phyloP scores from a whole-genome alignment of 2,113 vertebrate species.

The Neodon shergylaensis region DNA sequence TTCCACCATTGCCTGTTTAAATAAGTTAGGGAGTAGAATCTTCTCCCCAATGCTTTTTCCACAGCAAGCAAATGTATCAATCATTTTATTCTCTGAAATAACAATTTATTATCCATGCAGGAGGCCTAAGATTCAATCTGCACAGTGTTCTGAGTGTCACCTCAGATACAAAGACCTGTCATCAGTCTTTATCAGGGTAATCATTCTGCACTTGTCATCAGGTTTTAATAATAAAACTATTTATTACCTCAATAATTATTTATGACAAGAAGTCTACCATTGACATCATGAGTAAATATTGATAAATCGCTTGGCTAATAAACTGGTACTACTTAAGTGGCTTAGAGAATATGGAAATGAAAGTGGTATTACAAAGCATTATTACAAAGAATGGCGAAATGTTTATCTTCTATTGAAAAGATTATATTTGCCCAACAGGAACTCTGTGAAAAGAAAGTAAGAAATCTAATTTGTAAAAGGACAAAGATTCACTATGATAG shows the following conservation, averaged over 20 bases:
- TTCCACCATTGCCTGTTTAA: slow-evolving; percentile 87
- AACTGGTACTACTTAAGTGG: slow-evolving; percentile 80
- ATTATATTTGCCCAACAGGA: slow-evolving; percentile 61
- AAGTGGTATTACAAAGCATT: slow-evolving; percentile 68
- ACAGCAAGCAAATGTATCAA: slow-evolving; percentile 94
- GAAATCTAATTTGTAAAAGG: slow-evolving; percentile 68
- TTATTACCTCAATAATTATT: slow-evolving; percentile 96
- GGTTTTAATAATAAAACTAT: slow-evolving; percentile 93
- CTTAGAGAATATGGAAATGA: slow-evolving; percentile 75
- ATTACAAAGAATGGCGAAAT: slow-evolving; percentile 74
- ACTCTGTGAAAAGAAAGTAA: slow-evolving; percentile 65
- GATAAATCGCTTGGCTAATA: slow-evolving; percentile 94
- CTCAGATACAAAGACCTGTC: slow-evolving; percentile 92
- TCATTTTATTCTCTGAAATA: slow-evolving; percentile 96
- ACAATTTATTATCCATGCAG: slow-evolving; percentile 96
- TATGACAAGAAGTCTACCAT: slow-evolving; percentile 94
- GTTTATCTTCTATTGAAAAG: slow-evolving; percentile 72
- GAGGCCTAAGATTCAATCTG: slow-evolving; percentile 96
- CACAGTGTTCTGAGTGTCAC: slow-evolving; percentile 89
- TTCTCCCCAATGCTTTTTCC: slow-evolving; percentile 89
- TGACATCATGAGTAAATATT: slow-evolving; percentile 92
- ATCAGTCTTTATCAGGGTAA: slow-evolving; percentile 95
- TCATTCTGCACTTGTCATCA: slow-evolving; percentile 88
- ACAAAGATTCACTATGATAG: slow-evolving; percentile 65
- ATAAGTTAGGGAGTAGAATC: slow-evolving; percentile 86